A percentile compares a stretch with the other conserved stretches of the same genome.
Conservation (phyloP, 2,888 invertebrate species). For the Conchocele bisecta region DNA sequence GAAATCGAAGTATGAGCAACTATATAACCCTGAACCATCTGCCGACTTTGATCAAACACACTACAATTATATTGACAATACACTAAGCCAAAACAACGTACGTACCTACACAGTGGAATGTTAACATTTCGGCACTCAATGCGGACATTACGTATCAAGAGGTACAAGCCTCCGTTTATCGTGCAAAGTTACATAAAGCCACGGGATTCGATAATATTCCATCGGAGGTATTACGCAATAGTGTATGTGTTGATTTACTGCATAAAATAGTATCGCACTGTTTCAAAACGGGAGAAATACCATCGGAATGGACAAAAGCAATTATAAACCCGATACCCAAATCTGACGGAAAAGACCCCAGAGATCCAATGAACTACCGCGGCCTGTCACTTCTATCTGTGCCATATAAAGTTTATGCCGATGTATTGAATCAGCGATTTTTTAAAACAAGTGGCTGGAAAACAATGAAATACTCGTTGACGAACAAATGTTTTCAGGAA, state of each 20-base stretch:
- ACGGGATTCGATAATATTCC: neutral
- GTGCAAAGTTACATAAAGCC: neutral
- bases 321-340: conserved; percentile 1
- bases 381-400: neutral
- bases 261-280: neutral
- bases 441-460: neutral
- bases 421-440: neutral
- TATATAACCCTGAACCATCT: neutral
- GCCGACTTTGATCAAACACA: neutral
- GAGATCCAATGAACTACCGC: neutral
- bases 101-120: neutral
- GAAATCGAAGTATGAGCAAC: neutral
- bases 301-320: neutral
- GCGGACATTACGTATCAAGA: neutral
- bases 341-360: neutral
- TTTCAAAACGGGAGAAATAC: neutral
- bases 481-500: neutral
- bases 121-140: neutral
- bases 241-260: neutral
- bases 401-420: neutral
- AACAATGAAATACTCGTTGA: neutral
- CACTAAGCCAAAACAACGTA: neutral
- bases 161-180: neutral
- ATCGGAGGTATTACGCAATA: neutral
- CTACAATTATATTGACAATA: neutral